Base-by-base conservation (phyloP, 2,113 vertebrate species). In the Eptesicus fuscus region DNA sequence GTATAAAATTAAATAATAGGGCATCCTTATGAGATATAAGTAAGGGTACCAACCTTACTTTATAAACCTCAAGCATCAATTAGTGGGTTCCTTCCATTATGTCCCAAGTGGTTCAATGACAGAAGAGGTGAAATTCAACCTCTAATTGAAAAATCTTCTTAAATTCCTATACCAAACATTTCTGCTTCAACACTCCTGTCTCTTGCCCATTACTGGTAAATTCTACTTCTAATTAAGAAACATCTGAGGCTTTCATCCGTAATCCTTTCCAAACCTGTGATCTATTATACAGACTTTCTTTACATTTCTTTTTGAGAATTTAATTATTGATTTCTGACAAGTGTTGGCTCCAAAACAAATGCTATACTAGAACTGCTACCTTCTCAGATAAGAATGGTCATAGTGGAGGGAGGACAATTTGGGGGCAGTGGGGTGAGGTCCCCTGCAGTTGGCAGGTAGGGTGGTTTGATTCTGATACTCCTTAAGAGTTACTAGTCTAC, bases 191-290 rank as follows among this genome's bases (percentile, higher is more conserved):
- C 7, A 40, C 16, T 47, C 30, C 14, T 28, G 17, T 49, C 51
- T 96, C 79, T 89, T 82, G 61, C 7, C 32, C 4, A 49, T 49
- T 73, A 59, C 30, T 91, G 69, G 73, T 9, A 28, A 11, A 83
- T 32, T 92, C 47, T 65, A 56, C 44, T 91, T 83, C 53, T 89
- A 59, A 86, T 83, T 69, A 67, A 88, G 82, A 95, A 84, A 32
- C 35, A 69, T 49, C 25, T 49, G 18, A 80, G 37, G 5, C 32
- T 88, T 94, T 82, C 30, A 78, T 76, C 65, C 20, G 23, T 32
- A 67, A 11, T 87, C 35, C 8, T 78, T 93, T 92, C 67, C 37
- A 53, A 92, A 84, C 40, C 40, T 65, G 13, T 78, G 20, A 59
- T 90, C 23, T 70, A 12, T 65, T 85, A 12, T 40, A 47, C 5